Evolutionary conservation across 2,113 vertebrate species (phyloP).

Genomic region (Capreolus pygargus): DNA sequence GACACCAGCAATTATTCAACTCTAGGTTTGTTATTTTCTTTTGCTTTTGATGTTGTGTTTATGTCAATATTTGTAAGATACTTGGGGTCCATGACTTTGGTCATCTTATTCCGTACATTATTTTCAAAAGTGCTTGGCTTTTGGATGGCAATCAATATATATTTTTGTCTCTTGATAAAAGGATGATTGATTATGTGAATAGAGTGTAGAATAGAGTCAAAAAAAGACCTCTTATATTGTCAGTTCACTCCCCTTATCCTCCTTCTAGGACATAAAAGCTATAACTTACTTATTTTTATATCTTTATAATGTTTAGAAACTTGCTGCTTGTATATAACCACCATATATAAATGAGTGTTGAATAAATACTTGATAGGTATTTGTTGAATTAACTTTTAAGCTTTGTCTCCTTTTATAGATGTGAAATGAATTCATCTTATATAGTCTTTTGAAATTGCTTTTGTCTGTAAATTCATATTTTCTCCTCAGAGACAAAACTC

Average conservation of each 20-base stretch:
- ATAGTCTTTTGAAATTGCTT: slow-evolving; percentile 17
- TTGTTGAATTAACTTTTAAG: slow-evolving; percentile 45
- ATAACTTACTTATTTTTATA: slow-evolving; percentile 33
- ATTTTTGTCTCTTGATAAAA: neutral
- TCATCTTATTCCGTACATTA: neutral
- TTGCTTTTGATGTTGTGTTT: neutral
- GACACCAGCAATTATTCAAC: neutral
- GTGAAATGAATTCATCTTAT: slow-evolving; percentile 35
- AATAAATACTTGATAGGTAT: slow-evolving; percentile 42
- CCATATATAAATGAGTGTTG: neutral
- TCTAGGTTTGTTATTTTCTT: neutral
- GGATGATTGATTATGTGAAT: neutral
- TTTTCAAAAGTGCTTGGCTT: neutral
- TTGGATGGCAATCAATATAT: neutral
- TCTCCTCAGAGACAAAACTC: slow-evolving; percentile 1
- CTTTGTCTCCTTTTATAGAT: slow-evolving; percentile 23
- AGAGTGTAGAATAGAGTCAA: neutral
- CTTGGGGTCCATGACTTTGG: neutral
- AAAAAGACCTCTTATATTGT: neutral
- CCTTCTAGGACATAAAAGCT: neutral
- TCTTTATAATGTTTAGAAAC: slow-evolving; percentile 15
- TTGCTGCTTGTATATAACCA: neutral
- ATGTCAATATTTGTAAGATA: neutral
- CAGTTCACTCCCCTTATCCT: neutral
- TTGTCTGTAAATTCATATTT: slow-evolving; percentile 52